Evolutionary conservation across 2,113 vertebrate genomes (phyloP), one percentile per base, ranked within the genome.

Genomic region (Myrmophylax atrothorax): DNA sequence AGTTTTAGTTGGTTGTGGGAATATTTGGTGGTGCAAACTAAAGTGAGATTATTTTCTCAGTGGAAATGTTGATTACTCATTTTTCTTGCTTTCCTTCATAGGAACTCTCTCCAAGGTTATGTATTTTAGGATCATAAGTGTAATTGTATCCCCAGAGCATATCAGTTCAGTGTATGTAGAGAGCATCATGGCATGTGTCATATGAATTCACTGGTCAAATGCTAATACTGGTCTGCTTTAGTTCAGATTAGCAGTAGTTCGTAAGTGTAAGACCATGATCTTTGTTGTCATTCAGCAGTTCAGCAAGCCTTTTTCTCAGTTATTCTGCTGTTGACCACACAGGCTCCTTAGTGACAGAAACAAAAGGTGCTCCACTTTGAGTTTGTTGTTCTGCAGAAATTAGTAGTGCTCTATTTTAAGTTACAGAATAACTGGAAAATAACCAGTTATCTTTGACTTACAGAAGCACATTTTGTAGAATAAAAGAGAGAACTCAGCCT

Each of bases 201-300:
- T 97, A 96, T 97, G 96, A 97, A 97, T 96, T 98, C 97, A 95
- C 80, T 97, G 97, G 95, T 97, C 97, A 97, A 95, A 91, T 96
- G 90, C 94, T 92, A 85, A 68, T 87, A 63, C 95, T 97, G 93
- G 96, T 97, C 94, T 97, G 92, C 97, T 79, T 94, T 97, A 82
- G 91, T 87, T 97, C 93, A 86, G 84, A 44, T 90, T 97, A 93
- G 84, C 64, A 68, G 77, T 86, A 67, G 73, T 83, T 87, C 96
- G 50, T 90, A 90, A 96, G 89, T 72, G 38, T 76, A 93, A 94
- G 55, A 87, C 77, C 49, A 31, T 92, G 88, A 96, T 96, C 90
- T 91, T 97, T 94, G 82, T 91, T 93, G 79, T 90, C 79, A 77
- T 50, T 55, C n/a, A 42, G 6, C 16, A 59, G 56, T 59, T 40